phyloP scores from a whole-genome alignment of 2,888 invertebrate genomes.

The Microctonus hyperodae region DNA sequence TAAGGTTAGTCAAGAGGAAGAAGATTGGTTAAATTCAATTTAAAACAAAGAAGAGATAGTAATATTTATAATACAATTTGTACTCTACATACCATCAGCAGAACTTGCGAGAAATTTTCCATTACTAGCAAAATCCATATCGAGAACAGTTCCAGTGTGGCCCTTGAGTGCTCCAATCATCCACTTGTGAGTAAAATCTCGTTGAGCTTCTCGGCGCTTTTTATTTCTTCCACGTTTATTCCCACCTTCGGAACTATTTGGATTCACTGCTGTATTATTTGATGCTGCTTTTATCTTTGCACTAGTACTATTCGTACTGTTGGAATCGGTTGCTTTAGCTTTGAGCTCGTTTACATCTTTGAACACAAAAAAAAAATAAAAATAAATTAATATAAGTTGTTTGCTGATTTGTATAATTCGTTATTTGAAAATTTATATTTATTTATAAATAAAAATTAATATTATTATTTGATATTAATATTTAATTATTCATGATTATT shows the following conservation, averaged over 20 bases:
- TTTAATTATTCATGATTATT: too few relatives aligned
- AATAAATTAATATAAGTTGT: too few relatives aligned
- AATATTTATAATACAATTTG: neutral
- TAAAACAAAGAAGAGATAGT: neutral
- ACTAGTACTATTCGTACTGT: neutral
- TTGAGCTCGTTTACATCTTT: neutral
- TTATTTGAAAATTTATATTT: too few relatives aligned
- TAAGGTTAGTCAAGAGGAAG: neutral
- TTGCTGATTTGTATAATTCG: too few relatives aligned
- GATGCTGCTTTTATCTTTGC: neutral
- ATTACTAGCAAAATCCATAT: conserved; percentile 83
- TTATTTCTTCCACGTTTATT: conserved; percentile 55
- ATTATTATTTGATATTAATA: too few relatives aligned
- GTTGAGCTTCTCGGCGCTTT: conserved; percentile 56
- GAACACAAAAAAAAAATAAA: neutral
- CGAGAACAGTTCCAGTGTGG: conserved; percentile 77
- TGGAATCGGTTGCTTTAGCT: too few relatives aligned
- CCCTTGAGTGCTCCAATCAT: conserved; percentile 82
- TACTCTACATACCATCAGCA: conserved; percentile 74
- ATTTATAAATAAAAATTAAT: too few relatives aligned
- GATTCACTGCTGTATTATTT: neutral
- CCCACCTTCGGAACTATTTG: conserved; percentile 24
- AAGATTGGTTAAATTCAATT: neutral
- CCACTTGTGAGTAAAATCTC: conserved; percentile 67
- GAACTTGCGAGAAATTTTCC: conserved; percentile 86